Evolutionary conservation across 2,113 vertebrate species (phyloP), one percentile per base, ranked within the genome.

Genomic region (Naja naja): DNA sequence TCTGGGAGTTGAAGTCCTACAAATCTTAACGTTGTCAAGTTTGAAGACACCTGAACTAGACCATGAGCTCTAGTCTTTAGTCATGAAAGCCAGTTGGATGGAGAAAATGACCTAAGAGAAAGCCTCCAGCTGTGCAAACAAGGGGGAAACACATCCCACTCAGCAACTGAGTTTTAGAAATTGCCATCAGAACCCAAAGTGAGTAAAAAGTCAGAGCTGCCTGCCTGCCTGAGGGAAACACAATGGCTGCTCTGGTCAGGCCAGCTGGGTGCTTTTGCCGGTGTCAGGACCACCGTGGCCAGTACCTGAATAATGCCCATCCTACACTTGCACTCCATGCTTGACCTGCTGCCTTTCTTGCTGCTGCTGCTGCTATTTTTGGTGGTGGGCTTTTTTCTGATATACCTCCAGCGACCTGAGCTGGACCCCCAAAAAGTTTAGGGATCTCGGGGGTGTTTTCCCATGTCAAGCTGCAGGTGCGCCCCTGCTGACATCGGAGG

Each of bases 31-130:
- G 8, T 49, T 49, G 47, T 49, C 47, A 49, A 49, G 47, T 49
- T 49, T 49, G 47, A 49, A 49, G 47, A 49, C 8, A 7, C 47
- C 47, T 49, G 47, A 55, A 22, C 3, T 22, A 55, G 54, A 55
- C 20, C 54, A 55, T 55, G 54, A 55, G 5, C 54, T 55, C 5
- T 55, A 55, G 5, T 22, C 20, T 20, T 55, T 55, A 55, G 54
- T 55, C 54, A 55, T 55, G 54, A 55, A 55, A 55, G 20, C 22
- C 56, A 58, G 22, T 8, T 49, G 47, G 47, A 49, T 49, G 47
- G 89, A 95, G 97, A 96, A 97, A 97, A 95, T 96, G 97, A 97
- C 96, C 97, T 97, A 95, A 96, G 96, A 95, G 90, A 96, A 95
- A 94, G 95, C 94, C 89, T 89, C 85, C 5, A 34, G 94, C n/a